Conservation (phyloP, 2,888 invertebrate genomes). For the Cantharis rustica region DNA sequence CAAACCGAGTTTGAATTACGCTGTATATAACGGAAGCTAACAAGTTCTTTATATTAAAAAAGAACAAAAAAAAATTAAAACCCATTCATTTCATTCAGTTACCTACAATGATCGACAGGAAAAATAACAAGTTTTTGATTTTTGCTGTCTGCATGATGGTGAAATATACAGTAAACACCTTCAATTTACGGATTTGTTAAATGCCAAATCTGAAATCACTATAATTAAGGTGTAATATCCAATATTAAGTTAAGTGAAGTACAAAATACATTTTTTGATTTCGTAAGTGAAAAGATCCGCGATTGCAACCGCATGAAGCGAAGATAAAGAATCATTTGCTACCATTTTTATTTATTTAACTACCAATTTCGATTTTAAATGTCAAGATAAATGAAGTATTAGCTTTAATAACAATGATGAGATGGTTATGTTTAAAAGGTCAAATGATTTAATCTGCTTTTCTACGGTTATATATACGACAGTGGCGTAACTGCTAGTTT, state of each 20-base stretch:
- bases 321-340: background rate
- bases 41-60: background rate
- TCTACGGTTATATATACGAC: background rate
- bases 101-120: background rate
- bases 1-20: background rate
- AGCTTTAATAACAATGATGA: constrained; percentile 9
- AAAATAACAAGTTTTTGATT: background rate
- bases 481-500: background rate
- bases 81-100: background rate
- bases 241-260: background rate
- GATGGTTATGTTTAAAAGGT: constrained; percentile 10
- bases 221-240: background rate
- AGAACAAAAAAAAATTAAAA: background rate
- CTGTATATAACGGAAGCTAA: background rate
- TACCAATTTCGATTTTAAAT: background rate
- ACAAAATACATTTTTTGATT: background rate
- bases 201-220: background rate
- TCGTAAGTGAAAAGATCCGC: background rate
- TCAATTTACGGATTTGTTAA: background rate
- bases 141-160: background rate
- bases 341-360: background rate
- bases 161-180: background rate
- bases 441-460: constrained; percentile 7
- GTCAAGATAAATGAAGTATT: constrained; percentile 5
- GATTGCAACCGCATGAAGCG: background rate